Evolutionary conservation across 2,888 invertebrate species (phyloP).

Genomic region (Parnassius mnemosyne): DNA sequence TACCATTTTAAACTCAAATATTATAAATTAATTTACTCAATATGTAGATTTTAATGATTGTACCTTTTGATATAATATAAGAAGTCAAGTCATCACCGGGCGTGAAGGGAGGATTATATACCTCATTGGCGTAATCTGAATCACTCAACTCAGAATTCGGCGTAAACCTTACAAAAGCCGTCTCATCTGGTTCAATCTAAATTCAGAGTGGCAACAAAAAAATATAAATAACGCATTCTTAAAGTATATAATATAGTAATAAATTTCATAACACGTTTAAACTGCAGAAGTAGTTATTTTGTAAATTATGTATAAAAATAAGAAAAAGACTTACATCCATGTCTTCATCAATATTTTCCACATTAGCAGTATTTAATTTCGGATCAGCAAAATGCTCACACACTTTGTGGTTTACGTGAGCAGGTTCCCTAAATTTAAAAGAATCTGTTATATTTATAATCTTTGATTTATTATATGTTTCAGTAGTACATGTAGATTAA

Average conservation of each 20-base stretch:
- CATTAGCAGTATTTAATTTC: conserved; percentile 48
- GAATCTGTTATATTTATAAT: conserved; percentile 3
- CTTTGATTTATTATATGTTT: no score
- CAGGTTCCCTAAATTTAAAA: conserved; percentile 52
- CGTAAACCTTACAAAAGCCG: conserved; percentile 90
- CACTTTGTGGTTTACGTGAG: conserved; percentile 60
- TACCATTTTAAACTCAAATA: conserved; percentile 3
- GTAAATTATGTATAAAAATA: conserved; percentile 8
- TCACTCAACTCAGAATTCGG: conserved; percentile 83
- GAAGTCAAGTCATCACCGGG: conserved; percentile 68
- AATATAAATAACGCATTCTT: no score
- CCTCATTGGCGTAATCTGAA: conserved; percentile 89
- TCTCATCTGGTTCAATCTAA: conserved; percentile 83
- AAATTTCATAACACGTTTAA: no score
- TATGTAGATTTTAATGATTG: not conserved
- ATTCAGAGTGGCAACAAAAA: conserved; percentile 54
- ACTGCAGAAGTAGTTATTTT: no score
- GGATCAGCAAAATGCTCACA: conserved; percentile 70
- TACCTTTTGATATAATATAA: conserved; percentile 57
- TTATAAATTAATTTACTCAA: not conserved
- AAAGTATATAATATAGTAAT: no score
- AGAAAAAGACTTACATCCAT: conserved; percentile 45
- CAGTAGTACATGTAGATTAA: no score
- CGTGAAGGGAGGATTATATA: conserved; percentile 86
- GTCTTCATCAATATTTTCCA: conserved; percentile 43